A percentile compares a stretch with the other conserved stretches of the same genome.
These are phyloP conservation scores for Etheostoma perlongum DNA, from an alignment of 2,797 vertebrate species.

Conservation along the genomic window DNA sequence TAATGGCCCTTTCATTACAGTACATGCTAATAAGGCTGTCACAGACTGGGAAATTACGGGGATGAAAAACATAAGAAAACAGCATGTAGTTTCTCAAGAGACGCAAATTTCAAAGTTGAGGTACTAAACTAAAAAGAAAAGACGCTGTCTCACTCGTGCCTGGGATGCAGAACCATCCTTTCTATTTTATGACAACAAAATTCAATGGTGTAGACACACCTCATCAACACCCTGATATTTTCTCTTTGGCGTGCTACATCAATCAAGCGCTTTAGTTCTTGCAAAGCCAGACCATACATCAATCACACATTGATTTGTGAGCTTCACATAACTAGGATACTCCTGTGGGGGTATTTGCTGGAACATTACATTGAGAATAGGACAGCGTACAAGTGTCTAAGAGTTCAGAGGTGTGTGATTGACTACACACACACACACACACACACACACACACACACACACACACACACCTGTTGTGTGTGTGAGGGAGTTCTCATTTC, in stretches of 20 bases:
- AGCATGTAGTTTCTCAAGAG: not conserved
- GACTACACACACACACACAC: slow-evolving; percentile 1
- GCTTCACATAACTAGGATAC: slow-evolving; percentile 15
- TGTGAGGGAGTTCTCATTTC: not conserved
- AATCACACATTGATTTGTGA: slow-evolving; percentile 40
- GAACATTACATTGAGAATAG: not conserved
- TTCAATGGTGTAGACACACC: slow-evolving; percentile 51
- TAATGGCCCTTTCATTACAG: slow-evolving; percentile 53
- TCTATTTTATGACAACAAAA: slow-evolving; percentile 54
- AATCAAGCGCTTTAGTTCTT: slow-evolving; percentile 47
- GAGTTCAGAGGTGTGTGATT: slow-evolving; percentile 1
- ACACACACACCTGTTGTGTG: not conserved
- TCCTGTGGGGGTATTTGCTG: slow-evolving; percentile 1
- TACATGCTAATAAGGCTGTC: slow-evolving; percentile 34
- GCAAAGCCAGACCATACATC: slow-evolving; percentile 41
- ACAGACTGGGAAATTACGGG: not conserved
- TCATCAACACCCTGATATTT: slow-evolving; percentile 65
- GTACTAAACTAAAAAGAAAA: not conserved
- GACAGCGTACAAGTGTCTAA: not conserved
- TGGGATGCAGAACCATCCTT: slow-evolving; percentile 6
- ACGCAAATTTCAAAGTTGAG: not conserved
- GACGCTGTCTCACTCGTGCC: not conserved
- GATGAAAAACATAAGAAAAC: not conserved
- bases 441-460: not conserved
- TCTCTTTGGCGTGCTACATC: slow-evolving; percentile 49